phyloP scores from a whole-genome alignment of 2,113 vertebrate genomes.

The Marmota monax region DNA sequence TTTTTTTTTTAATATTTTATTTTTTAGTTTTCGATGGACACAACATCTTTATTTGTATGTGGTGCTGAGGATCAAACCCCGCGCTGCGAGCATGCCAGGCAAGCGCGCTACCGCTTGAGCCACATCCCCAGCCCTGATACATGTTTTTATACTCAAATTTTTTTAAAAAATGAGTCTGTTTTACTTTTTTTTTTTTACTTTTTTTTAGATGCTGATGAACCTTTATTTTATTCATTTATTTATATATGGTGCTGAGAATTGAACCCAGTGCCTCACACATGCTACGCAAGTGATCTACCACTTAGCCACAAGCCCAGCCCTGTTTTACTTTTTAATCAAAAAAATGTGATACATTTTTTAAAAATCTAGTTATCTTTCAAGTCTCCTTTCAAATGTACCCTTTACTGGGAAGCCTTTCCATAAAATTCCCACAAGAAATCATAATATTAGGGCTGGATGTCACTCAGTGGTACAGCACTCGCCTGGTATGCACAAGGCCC shows the following conservation, averaged over 20 bases:
- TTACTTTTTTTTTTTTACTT: neutral
- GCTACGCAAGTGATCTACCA: too few species aligned
- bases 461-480: neutral
- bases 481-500: neutral
- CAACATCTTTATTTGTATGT: too few species aligned
- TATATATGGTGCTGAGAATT: too few species aligned
- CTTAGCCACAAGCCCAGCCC: too few species aligned
- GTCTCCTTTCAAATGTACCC: neutral
- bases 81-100: too few species aligned
- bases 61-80: too few species aligned
- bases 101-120: too few species aligned
- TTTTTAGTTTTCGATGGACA: too few species aligned
- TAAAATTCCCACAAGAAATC: neutral
- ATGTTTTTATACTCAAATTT: neutral
- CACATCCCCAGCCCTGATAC: neutral
- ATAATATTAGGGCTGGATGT: neutral
- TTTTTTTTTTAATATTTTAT: too few species aligned
- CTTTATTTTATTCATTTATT: too few species aligned
- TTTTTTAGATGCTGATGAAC: too few species aligned
- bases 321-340: constrained; percentile 9
- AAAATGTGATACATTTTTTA: neutral
- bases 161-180: neutral
- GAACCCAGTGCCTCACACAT: too few species aligned
- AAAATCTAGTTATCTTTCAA: constrained; percentile 18
- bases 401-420: neutral